Base-by-base conservation (phyloP, 1,140 invertebrate species). In the Lethocerus indicus region DNA sequence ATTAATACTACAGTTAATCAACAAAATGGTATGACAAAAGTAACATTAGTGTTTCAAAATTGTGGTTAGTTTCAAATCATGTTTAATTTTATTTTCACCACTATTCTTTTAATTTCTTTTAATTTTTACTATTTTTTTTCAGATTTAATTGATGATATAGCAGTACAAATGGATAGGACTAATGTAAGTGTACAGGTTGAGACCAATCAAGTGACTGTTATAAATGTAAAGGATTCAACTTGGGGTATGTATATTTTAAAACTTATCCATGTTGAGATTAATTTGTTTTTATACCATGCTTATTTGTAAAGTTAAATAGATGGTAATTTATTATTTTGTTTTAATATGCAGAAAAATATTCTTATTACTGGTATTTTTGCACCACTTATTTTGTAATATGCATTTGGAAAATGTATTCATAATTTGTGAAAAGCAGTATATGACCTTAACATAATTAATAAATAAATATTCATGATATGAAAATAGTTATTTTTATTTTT, bases 61-160 rank as follows among this genome's bases (percentile, higher is more conserved):
- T 6, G 0, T 4, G 13, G 25, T 12, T 20, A 2, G 5, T 27
- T 28, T 28, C 18, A 24, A 13, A 6, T 40, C 13, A 23, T 36
- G 7, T 37, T 37, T 37, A 37, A 37, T 32, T 3, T 20, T 29
- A 16, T 49, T 7, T 42, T 42, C 18, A 14, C 1, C 14, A n/a
- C 9, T 23, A 27, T 18, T 44, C 21, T 53, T 49, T 27, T 36
- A 24, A 35, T 18, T 49, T 42, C 47, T 53, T 48, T 41, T 50
- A 49, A 45, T 47, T 56, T 54, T 54, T 61, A 57, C 70, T 73
- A 46, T 39, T 39, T 6, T 1, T 18, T 47, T 47, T 16, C 58
- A 86, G 83, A 81, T 61, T 73, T 89, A 50, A 72, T 89, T 47
- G 83, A 87, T 58, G 81, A 86, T 65, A 72, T 89, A 37, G 75